These are phyloP conservation scores for Cancer borealis DNA, from an alignment of 2,888 invertebrate species.

Conservation along the genomic window DNA sequence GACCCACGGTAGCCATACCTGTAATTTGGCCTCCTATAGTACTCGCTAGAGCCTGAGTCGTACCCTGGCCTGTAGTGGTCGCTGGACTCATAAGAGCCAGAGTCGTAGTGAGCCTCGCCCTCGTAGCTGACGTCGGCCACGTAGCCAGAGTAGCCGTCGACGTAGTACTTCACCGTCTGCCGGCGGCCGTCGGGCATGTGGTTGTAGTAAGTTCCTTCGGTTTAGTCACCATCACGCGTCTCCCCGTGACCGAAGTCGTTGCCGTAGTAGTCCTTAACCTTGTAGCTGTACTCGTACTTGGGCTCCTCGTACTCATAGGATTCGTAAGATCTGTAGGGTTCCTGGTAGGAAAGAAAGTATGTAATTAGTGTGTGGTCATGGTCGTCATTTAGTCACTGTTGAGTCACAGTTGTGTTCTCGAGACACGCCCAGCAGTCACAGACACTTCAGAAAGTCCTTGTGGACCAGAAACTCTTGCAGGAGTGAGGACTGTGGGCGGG, in stretches of 20 bases:
- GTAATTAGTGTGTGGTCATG: not conserved
- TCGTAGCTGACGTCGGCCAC: slow-evolving; percentile 68
- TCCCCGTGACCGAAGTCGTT: slow-evolving; percentile 70
- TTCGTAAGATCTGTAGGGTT: not conserved
- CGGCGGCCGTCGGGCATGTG: slow-evolving; percentile 70
- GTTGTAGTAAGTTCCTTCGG: slow-evolving; percentile 60
- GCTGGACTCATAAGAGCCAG: not conserved
- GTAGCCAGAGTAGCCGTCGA: slow-evolving; percentile 69
- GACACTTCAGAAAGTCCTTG: not conserved
- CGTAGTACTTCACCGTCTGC: slow-evolving; percentile 68
- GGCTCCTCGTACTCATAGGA: slow-evolving; percentile 35
- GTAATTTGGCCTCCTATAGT: not conserved
- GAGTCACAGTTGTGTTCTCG: not conserved
- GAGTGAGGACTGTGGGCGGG: not conserved
- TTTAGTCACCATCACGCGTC: slow-evolving; percentile 55
- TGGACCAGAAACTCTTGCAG: not conserved
- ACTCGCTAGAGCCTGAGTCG: slow-evolving; percentile 21
- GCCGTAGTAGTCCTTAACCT: slow-evolving; percentile 59
- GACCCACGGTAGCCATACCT: not conserved
- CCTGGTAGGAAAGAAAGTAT: not conserved
- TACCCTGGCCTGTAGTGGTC: not conserved
- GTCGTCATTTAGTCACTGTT: not conserved
- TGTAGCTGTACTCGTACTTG: slow-evolving; percentile 59
- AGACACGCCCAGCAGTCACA: not conserved
- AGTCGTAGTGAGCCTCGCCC: slow-evolving; percentile 48